A percentile compares a stretch with the other conserved stretches of the same genome.
These are phyloP conservation scores for Caligus rogercresseyi DNA, from an alignment of 1,140 invertebrate species.

Conservation along the genomic window DNA sequence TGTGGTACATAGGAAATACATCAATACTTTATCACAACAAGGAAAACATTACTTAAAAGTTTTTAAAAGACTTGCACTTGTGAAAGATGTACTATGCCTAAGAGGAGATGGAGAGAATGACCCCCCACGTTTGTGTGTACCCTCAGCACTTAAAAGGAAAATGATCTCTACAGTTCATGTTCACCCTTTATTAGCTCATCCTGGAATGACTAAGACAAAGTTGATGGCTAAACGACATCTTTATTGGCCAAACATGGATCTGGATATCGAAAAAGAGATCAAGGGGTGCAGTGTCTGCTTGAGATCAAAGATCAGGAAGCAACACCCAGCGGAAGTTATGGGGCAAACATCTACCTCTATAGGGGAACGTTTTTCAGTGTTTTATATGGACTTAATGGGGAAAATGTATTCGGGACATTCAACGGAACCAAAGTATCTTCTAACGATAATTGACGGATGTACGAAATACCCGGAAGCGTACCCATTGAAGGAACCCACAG, in stretches of 20 bases:
- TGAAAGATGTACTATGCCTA: too few species aligned
- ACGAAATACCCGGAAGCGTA: neutral
- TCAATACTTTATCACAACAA: too few species aligned
- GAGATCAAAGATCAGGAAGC: neutral
- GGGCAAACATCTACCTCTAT: neutral
- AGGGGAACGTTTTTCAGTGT: neutral
- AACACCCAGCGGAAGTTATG: neutral
- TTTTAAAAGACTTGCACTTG: too few species aligned
- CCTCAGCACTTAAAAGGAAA: neutral
- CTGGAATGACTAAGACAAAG: neutral
- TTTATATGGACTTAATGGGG: neutral
- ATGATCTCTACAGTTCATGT: neutral
- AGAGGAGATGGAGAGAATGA: too few species aligned
- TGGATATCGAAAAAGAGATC: neutral
- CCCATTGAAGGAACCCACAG: neutral
- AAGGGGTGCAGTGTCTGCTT: neutral
- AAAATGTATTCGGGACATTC: too few species aligned
- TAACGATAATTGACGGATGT: neutral
- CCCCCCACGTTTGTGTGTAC: neutral
- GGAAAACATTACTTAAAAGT: too few species aligned
- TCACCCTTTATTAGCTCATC: neutral
- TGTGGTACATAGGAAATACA: too few species aligned
- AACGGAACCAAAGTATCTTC: neutral
- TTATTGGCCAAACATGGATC: constrained; percentile 1
- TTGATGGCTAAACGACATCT: neutral